Conservation (phyloP, 2,888 invertebrate species). For the Trissoscelio sp. region DNA sequence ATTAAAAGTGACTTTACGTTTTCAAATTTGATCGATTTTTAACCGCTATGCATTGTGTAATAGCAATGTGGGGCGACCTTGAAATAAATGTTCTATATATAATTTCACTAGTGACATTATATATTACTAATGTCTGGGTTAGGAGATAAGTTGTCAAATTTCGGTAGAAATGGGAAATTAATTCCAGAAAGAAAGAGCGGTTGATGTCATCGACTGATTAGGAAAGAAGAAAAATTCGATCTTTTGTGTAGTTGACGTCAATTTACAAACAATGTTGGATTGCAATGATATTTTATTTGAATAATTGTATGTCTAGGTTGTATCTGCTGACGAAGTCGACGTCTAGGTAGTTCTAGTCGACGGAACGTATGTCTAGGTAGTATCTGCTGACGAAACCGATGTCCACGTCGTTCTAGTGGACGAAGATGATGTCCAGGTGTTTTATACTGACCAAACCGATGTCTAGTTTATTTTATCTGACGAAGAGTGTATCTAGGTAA, state of each 20-base stretch:
- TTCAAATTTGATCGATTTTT: constrained; percentile 7
- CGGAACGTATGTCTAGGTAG: no score
- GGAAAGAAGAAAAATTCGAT: no score
- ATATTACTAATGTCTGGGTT: constrained; percentile 15
- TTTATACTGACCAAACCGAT: no score
- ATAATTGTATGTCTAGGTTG: background rate
- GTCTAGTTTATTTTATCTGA: no score
- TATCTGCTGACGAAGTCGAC: no score
- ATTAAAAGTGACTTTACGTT: no score
- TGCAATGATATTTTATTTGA: background rate
- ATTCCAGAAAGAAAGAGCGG: background rate
- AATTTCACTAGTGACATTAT: constrained; percentile 7
- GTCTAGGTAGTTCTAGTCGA: no score
- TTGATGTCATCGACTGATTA: background rate
- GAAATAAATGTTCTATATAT: constrained; percentile 11
- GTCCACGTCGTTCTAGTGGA: no score
- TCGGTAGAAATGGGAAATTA: background rate
- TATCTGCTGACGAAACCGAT: no score
- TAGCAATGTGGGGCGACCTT: constrained; percentile 18
- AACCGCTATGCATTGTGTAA: constrained; percentile 20
- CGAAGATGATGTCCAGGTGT: no score
- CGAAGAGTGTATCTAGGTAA: no score
- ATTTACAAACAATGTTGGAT: background rate
- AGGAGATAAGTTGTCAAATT: background rate
- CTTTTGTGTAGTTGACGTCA: no score